Conservation (phyloP, 2,888 invertebrate genomes). For the Nemotelus nigrinus region DNA sequence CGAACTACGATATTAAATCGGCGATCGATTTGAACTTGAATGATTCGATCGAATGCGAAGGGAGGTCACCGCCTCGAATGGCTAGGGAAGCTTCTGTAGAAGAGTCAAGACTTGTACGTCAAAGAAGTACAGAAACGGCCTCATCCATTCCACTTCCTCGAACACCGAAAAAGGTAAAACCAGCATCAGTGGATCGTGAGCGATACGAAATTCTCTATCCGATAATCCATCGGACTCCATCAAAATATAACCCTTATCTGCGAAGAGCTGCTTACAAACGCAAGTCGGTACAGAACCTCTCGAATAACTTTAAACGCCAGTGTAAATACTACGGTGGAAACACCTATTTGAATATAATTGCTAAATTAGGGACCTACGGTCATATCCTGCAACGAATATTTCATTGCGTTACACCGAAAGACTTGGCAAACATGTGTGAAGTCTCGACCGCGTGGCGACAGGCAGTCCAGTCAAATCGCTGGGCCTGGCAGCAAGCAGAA, state of each 20-base stretch:
- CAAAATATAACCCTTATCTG: conserved; percentile 34
- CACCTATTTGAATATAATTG: conserved; percentile 49
- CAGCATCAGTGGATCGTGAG: conserved; percentile 43
- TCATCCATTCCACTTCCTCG: conserved; percentile 18
- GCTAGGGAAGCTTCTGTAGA: not conserved
- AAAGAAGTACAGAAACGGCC: not conserved
- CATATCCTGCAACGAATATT: conserved; percentile 48
- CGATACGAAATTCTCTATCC: conserved; percentile 49
- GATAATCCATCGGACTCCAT: conserved; percentile 47
- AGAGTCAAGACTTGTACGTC: not conserved
- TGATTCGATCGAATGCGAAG: conserved; percentile 18
- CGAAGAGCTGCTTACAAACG: conserved; percentile 18
- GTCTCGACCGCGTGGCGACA: conserved; percentile 37
- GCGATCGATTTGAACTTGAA: conserved; percentile 26
- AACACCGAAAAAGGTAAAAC: conserved; percentile 46
- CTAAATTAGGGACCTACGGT: conserved; percentile 46
- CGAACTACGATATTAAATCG: conserved; percentile 25
- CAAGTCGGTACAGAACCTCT: conserved; percentile 3
- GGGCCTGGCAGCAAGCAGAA: conserved; percentile 33
- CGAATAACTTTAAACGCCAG: conserved; percentile 27
- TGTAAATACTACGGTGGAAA: conserved; percentile 44
- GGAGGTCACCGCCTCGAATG: not conserved
- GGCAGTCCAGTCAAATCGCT: conserved; percentile 38
- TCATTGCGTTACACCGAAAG: conserved; percentile 41
- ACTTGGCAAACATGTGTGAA: conserved; percentile 44